A percentile compares a stretch with the other conserved stretches of the same genome.
Evolutionary conservation across 2,888 invertebrate genomes (phyloP).

Genomic region (Cephus spinipes): DNA sequence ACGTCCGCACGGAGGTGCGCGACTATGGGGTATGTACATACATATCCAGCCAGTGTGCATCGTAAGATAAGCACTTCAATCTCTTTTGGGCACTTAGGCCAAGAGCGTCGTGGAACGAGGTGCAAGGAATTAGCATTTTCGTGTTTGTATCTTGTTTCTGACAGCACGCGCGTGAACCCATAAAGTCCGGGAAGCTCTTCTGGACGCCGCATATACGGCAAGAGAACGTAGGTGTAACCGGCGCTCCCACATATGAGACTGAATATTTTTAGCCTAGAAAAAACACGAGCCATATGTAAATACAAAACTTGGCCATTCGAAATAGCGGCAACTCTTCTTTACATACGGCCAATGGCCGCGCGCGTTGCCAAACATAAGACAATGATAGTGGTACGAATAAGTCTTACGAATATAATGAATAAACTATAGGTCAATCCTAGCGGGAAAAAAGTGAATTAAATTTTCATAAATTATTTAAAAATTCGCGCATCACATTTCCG

Average conservation of each 20-base stretch:
- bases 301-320: constrained; percentile 14
- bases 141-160: constrained; percentile 49
- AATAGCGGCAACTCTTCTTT: not conserved
- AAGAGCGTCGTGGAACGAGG: constrained; percentile 22
- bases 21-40: constrained; percentile 11
- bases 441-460: not conserved
- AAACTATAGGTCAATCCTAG: no score
- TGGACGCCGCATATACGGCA: not conserved
- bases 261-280: constrained; percentile 31
- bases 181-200: constrained; percentile 19
- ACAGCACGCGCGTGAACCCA: constrained; percentile 42
- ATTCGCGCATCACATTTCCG: not conserved
- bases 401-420: no score
- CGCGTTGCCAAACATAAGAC: not conserved
- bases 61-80: constrained; percentile 55
- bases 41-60: constrained; percentile 23
- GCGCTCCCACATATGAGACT: constrained; percentile 13
- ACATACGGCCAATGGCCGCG: not conserved
- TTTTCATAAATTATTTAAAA: not conserved
- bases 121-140: constrained; percentile 47
- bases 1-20: not conserved
- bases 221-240: constrained; percentile 33
- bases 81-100: constrained; percentile 50
- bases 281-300: constrained; percentile 29
- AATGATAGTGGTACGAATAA: not conserved